Percentiles rank a stretch among this genome's conserved stretches.
These are phyloP conservation scores for Calypte anna DNA, from an alignment of 2,113 vertebrate species.

Conservation along the genomic window DNA sequence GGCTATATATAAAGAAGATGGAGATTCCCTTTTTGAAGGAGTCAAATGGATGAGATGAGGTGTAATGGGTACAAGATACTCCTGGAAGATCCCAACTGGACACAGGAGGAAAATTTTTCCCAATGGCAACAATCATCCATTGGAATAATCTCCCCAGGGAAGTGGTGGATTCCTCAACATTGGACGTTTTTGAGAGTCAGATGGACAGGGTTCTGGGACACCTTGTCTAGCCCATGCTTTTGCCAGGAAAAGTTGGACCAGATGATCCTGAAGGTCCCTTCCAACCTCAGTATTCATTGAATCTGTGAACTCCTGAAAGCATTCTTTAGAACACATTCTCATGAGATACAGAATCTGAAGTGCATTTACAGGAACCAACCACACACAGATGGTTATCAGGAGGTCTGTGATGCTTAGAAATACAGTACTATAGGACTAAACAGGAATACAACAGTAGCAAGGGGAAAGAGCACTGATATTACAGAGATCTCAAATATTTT, in stretches of 20 bases:
- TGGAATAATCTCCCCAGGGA: not conserved
- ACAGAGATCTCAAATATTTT: not conserved
- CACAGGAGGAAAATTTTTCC: not conserved
- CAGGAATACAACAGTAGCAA: not conserved
- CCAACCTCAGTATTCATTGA: not conserved
- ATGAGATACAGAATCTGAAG: not conserved
- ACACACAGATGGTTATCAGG: not conserved
- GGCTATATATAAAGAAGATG: too few relatives aligned
- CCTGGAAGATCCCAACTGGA: accelerated
- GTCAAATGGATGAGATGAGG: not conserved
- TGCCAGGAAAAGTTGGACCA: not conserved
- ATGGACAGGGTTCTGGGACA: too few relatives aligned
- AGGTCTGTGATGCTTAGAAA: not conserved
- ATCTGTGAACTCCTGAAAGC: not conserved
- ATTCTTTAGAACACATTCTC: not conserved
- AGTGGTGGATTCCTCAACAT: not conserved
- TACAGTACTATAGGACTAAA: not conserved
- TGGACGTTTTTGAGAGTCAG: not conserved
- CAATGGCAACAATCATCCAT: not conserved
- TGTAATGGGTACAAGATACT: not conserved
- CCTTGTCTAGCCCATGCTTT: not conserved
- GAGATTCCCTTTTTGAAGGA: not conserved
- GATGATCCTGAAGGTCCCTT: not conserved
- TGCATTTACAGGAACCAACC: not conserved
- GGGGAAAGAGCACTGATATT: not conserved